Evolutionary conservation across 35 echinoderm and acorn worm genomes (phyloP).

Genomic region (Holothuria glaberrima): DNA sequence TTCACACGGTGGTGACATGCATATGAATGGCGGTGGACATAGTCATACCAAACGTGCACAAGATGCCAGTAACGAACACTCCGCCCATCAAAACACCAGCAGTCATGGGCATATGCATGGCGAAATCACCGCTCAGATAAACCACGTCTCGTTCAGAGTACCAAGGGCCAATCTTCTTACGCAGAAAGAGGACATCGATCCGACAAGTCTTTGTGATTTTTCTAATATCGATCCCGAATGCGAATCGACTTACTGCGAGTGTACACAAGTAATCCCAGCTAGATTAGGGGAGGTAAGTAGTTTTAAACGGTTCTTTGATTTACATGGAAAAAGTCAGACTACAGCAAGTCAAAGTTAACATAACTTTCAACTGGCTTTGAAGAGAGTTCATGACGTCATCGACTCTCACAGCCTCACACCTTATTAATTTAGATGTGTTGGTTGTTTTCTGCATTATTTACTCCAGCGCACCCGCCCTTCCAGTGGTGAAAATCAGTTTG

Average conservation of each 20-base stretch:
- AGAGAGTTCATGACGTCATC: too few species aligned
- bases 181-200: slow-evolving; percentile 11
- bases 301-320: too few species aligned
- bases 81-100: background rate
- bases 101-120: background rate
- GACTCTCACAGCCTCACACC: too few species aligned
- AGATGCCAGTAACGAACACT: background rate
- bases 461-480: too few species aligned
- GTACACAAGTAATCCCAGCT: slow-evolving; percentile 30
- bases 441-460: too few species aligned
- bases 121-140: slow-evolving; percentile 17
- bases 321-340: too few species aligned
- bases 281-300: slow-evolving; percentile 6
- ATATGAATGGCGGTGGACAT: slow-evolving; percentile 3
- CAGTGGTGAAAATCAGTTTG: too few species aligned
- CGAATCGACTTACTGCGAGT: slow-evolving; percentile 31
- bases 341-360: background rate
- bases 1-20: background rate
- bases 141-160: slow-evolving; percentile 17
- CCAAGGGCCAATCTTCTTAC: slow-evolving; percentile 40
- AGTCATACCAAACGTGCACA: slow-evolving; percentile 34
- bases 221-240: slow-evolving; percentile 10
- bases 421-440: too few species aligned
- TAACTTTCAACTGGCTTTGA: background rate
- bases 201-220: slow-evolving; percentile 26